Base-by-base conservation (phyloP, 2,113 vertebrate genomes). In the Zingel zingel region DNA sequence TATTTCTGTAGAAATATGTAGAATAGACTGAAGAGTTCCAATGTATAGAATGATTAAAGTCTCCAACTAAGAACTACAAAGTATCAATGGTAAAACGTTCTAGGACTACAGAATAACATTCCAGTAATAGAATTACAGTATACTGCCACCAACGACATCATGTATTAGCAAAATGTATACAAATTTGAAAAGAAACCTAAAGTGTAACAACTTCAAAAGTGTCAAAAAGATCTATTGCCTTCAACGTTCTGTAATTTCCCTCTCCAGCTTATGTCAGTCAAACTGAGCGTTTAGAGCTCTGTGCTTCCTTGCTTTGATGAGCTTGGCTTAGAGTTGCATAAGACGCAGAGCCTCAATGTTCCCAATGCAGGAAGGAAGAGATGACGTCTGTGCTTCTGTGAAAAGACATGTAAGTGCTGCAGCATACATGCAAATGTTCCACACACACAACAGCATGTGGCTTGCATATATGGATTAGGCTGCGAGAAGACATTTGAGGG, bases 271-370 rank as follows among this genome's bases (percentile, higher is more conserved):
- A 3, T 18, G 58, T 65, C 58, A 39, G 39, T 30, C 51, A 63
- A 15, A 25, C 62, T 53, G 57, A 58, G 50, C 18, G 15, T 86
- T 78, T 47, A 36, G 47, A 74, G 68, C 62, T 59, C 61, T 63
- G 30, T 77, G 79, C 30, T 56, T 71, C 25, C 67, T 56, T 19
- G 13, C 78, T 71, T 72, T 62, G 63, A 82, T 77, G 72, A 54
- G 45, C 74, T 62, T 4, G 36, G 62, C 58, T 75, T 63, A 48
- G 51, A 69, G 66, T 66, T 84, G 58, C 63, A 9, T 66, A 71
- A 67, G 30, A 30, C 6, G 2, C 65, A 33, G 36, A 64, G 53
- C 76, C 81, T 77, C 54, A 69, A 67, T 85, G 25, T 71, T 84
- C 67, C 62, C 79, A 25, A 8, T 10, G 59, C 36, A 51, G 81